Evolutionary conservation across 2,113 vertebrate species (phyloP), one percentile per base, ranked within the genome.

Genomic region (Psittacula cyanocephala): DNA sequence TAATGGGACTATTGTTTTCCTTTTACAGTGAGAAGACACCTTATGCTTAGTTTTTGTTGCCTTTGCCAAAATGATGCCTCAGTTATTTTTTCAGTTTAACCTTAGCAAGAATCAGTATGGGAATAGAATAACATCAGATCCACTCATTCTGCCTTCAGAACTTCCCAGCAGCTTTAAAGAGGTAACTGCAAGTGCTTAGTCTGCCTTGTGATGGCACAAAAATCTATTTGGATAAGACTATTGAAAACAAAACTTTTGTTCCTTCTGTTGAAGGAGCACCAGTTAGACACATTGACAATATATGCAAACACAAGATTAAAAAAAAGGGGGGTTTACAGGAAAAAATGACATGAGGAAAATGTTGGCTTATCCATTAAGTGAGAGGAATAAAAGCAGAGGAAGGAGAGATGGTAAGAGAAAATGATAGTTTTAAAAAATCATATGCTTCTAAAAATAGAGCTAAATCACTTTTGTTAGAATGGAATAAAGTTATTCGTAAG

Each of bases 281-380:
- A 23, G 3, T 47, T 70, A 52, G n/a, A 49, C 25, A 19, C 1
- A 2, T 17, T n/a, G 41, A 9, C 11, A 82, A 62, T 31, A 67
- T 3, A n/a, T 27, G 11, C 7, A n/a, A 72, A 53, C 24, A 41
- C 4, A 43, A 62, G 47, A 24, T 33, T 37, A 3, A 3, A 53
- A 44, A 37, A 46, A 37, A 17, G 25, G 13, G 5, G 4, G 2
- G 3, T 27, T 39, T n/a, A 50, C 68, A 68, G 59, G 6, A 86
- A 71, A 14, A 63, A 57, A 17, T 68, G 47, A 15, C 11, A 68
- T 4, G 39, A 52, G 17, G 33, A 41, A 46, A n/a, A 46, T 49
- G 10, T 18, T 1, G 2, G 5, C 37, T 31, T 6, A 33, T 31
- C 8, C 1, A 1, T 49, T 25, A 37, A 55, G 18, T 35, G n/a